A percentile compares a stretch with the other conserved stretches of the same genome.
These are phyloP conservation scores for Chondrosia reniformis DNA, from an alignment of 37 sponge, comb jelly and placozoan species.

Conservation along the genomic window DNA sequence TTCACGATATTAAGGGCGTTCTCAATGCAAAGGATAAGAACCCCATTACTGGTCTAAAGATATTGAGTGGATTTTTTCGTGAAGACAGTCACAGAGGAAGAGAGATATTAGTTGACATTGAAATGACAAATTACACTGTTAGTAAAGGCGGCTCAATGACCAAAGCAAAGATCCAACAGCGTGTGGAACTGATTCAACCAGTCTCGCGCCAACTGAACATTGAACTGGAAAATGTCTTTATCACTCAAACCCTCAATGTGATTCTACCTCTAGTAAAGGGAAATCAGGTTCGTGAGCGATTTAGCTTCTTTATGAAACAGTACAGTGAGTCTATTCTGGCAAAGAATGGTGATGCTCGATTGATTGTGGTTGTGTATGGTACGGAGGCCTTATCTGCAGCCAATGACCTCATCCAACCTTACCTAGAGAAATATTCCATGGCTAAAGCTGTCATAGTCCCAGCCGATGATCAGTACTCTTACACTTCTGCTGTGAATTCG, in stretches of 20 bases:
- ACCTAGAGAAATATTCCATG: not conserved
- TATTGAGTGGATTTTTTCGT: slow-evolving; percentile 7
- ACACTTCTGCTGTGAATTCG: not conserved
- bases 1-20: slow-evolving; percentile 8
- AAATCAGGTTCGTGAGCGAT: not conserved
- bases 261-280: not conserved
- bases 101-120: slow-evolving; percentile 16
- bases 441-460: not conserved
- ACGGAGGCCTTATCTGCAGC: not conserved
- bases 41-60: not conserved
- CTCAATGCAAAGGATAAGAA: not conserved
- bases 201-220: not conserved
- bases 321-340: not conserved
- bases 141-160: not conserved
- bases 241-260: not conserved
- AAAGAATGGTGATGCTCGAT: not conserved
- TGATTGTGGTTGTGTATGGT: not conserved
- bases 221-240: not conserved
- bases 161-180: not conserved
- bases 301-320: not conserved
- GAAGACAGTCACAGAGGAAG: slow-evolving; percentile 12
- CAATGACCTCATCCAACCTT: not conserved
- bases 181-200: slow-evolving; percentile 18
- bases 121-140: not conserved
- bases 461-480: not conserved